A percentile compares a stretch with the other conserved stretches of the same genome.
These are phyloP conservation scores for Colius striatus DNA, from an alignment of 2,113 vertebrate species.

Conservation along the genomic window DNA sequence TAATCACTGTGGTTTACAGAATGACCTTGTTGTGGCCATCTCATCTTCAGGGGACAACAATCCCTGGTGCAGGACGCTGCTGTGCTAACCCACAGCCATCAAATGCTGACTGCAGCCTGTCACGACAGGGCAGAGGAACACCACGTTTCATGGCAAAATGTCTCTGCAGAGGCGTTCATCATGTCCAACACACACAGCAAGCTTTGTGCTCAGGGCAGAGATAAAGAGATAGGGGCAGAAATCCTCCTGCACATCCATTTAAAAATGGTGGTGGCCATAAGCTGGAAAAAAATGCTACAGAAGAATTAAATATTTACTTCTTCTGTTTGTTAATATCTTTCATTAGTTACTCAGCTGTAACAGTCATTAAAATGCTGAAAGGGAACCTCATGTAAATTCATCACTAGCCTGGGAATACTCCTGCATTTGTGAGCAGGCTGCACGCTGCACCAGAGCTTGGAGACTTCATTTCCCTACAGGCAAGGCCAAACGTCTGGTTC, in stretches of 20 bases:
- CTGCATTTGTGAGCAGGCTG: slow-evolving; percentile 65
- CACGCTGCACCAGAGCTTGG: slow-evolving; percentile 50
- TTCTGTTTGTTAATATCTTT: slow-evolving; percentile 79
- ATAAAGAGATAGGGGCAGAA: neutral
- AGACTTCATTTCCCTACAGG: slow-evolving; percentile 76
- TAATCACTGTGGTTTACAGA: slow-evolving; percentile 57
- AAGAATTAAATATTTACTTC: slow-evolving; percentile 81
- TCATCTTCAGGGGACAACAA: slow-evolving; percentile 24
- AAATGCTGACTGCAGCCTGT: neutral
- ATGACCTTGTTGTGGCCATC: slow-evolving; percentile 56
- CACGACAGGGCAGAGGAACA: neutral
- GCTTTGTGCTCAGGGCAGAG: neutral
- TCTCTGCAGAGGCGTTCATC: neutral
- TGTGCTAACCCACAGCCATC: neutral
- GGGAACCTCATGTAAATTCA: slow-evolving; percentile 79
- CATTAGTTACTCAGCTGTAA: slow-evolving; percentile 69
- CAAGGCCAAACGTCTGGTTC: slow-evolving; percentile 80
- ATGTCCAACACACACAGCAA: neutral
- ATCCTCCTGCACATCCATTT: neutral
- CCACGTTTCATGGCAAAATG: neutral
- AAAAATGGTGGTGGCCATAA: slow-evolving; percentile 18
- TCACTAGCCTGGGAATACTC: slow-evolving; percentile 74
- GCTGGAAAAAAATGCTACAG: slow-evolving; percentile 49
- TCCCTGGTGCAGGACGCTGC: neutral
- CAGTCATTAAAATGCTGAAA: slow-evolving; percentile 78